Conservation (phyloP, 2,113 vertebrate species). For the Diadophis punctatus region DNA sequence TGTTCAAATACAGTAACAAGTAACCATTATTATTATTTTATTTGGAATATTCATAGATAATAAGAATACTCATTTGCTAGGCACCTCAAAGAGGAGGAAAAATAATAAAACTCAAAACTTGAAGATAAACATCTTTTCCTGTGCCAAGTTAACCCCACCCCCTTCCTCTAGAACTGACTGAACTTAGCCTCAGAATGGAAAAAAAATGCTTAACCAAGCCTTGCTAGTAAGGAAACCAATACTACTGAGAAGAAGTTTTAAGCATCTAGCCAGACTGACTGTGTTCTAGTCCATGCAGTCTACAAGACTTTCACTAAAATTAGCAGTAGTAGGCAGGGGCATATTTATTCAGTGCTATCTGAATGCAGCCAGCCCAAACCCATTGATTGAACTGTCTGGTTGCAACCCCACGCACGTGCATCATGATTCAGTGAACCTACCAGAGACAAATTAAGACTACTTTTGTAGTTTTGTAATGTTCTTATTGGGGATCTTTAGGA, state of each 20-base stretch:
- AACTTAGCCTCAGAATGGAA: conserved; percentile 66
- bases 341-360: background rate
- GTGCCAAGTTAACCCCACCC: conserved; percentile 47
- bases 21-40: background rate
- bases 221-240: conserved; percentile 53
- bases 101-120: conserved; percentile 51
- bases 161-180: conserved; percentile 37
- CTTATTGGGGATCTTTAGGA: no score
- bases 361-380: background rate
- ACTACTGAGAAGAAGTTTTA: conserved; percentile 29
- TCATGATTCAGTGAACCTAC: background rate
- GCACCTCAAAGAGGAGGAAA: conserved; percentile 19
- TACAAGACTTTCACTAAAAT: background rate
- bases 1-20: background rate
- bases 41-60: background rate
- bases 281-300: background rate
- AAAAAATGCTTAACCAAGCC: conserved; percentile 52
- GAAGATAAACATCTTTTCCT: conserved; percentile 48
- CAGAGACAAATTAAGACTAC: background rate
- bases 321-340: background rate
- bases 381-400: background rate
- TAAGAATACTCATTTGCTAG: background rate
- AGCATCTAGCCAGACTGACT: conserved; percentile 21
- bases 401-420: background rate
- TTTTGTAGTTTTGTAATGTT: no score